Evolutionary conservation across 1,140 invertebrate species (phyloP).

Genomic region (Mycetomoellerius zeteki): DNA sequence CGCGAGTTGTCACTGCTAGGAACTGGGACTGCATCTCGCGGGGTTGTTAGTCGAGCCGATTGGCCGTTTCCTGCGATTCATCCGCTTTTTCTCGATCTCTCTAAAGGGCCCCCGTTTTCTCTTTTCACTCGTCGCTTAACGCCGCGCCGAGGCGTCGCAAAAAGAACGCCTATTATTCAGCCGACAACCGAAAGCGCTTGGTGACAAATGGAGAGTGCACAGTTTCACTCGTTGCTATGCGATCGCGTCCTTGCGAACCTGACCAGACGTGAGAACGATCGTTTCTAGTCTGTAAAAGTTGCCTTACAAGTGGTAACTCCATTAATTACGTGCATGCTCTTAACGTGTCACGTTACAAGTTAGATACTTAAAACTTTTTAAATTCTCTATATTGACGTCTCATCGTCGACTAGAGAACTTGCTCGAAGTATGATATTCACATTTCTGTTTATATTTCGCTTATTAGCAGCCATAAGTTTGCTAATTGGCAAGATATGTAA

Average conservation of each 20-base stretch:
- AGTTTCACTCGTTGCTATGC: conserved; percentile 40
- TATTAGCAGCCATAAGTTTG: neutral
- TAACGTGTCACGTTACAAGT: neutral
- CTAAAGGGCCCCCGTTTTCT: conserved; percentile 64
- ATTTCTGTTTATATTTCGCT: neutral
- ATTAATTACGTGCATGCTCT: conserved; percentile 30
- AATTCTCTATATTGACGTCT: neutral
- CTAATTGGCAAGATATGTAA: conserved; percentile 24
- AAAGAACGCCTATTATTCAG: conserved; percentile 68
- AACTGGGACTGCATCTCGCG: conserved; percentile 45
- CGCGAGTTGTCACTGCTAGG: conserved; percentile 63
- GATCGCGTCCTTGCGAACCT: conserved; percentile 14
- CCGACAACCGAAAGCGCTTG: conserved; percentile 43
- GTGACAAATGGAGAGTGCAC: conserved; percentile 57
- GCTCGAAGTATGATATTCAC: neutral
- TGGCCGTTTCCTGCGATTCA: conserved; percentile 78
- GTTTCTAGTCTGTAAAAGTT: conserved; percentile 7
- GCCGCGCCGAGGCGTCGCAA: conserved; percentile 55
- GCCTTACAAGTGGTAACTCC: conserved; percentile 8
- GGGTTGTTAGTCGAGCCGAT: conserved; percentile 72
- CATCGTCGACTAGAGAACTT: neutral
- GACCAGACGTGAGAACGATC: conserved; percentile 26
- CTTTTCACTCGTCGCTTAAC: conserved; percentile 54
- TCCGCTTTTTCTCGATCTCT: conserved; percentile 71
- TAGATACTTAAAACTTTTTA: neutral